These are phyloP conservation scores for Amphipoea lucens DNA, from an alignment of 2,888 invertebrate species.

Conservation along the genomic window DNA sequence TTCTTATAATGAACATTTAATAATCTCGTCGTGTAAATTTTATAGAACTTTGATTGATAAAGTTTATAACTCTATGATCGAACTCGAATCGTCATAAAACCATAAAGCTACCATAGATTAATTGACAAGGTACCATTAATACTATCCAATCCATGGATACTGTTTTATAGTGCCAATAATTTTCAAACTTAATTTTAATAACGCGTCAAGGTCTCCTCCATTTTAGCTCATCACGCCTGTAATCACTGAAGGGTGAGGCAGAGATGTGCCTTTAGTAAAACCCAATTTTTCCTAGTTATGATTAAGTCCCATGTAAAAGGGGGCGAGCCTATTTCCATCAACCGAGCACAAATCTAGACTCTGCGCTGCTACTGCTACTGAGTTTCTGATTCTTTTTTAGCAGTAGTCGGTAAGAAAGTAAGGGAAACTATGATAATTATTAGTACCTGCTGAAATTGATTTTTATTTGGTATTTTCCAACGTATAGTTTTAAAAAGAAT, in stretches of 20 bases:
- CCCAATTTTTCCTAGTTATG: neutral
- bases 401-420: neutral
- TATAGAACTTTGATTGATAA: neutral
- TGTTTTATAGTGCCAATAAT: neutral
- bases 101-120: neutral
- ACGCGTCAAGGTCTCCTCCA: neutral
- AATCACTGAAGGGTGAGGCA: neutral
- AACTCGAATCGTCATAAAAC: neutral
- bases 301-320: too few relatives aligned
- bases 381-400: neutral
- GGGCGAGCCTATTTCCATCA: neutral
- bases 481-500: neutral
- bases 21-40: neutral
- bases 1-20: neutral
- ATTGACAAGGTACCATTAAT: neutral
- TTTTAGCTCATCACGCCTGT: neutral
- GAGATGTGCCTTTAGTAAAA: neutral
- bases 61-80: neutral
- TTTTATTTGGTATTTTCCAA: neutral
- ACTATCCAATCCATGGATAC: neutral
- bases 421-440: neutral
- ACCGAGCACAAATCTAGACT: neutral
- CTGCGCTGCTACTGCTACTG: neutral
- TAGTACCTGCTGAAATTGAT: neutral
- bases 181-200: neutral